Conservation (phyloP, 2,797 vertebrate genomes). For the Ptychadena robeensis region DNA sequence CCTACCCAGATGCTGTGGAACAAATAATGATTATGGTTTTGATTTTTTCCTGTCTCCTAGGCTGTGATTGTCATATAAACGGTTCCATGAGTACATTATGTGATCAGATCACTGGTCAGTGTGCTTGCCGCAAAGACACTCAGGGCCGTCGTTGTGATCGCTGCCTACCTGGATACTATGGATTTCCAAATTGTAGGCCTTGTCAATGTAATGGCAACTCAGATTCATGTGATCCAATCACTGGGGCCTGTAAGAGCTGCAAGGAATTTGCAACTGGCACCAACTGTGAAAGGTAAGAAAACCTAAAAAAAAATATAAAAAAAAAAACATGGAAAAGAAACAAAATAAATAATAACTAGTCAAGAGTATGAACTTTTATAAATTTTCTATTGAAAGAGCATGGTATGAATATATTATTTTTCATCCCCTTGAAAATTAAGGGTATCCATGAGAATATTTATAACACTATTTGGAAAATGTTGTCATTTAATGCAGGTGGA, state of each 20-base stretch:
- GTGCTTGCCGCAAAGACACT: conserved; percentile 75
- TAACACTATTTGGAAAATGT: no score
- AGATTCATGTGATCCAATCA: conserved; percentile 77
- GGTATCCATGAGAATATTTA: no score
- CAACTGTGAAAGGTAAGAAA: conserved; percentile 78
- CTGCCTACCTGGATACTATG: conserved; percentile 79
- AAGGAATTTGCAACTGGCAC: conserved; percentile 73
- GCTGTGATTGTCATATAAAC: conserved; percentile 79
- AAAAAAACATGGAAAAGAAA: no score
- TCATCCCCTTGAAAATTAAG: no score
- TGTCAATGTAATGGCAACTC: conserved; percentile 80
- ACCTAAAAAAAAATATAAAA: not conserved
- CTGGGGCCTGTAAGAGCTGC: conserved; percentile 78
- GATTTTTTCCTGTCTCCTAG: conserved; percentile 69
- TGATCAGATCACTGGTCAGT: conserved; percentile 83
- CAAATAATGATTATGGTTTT: not conserved
- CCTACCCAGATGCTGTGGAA: not conserved
- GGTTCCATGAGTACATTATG: conserved; percentile 78
- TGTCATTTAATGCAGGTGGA: not conserved
- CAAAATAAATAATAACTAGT: no score
- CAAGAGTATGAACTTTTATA: no score
- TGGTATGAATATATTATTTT: no score
- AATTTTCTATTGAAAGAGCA: no score
- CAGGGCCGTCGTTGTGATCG: conserved; percentile 76
- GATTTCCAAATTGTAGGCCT: conserved; percentile 81